These are phyloP conservation scores for Margarornis squamiger DNA, from an alignment of 2,797 vertebrate genomes.

Conservation along the genomic window DNA sequence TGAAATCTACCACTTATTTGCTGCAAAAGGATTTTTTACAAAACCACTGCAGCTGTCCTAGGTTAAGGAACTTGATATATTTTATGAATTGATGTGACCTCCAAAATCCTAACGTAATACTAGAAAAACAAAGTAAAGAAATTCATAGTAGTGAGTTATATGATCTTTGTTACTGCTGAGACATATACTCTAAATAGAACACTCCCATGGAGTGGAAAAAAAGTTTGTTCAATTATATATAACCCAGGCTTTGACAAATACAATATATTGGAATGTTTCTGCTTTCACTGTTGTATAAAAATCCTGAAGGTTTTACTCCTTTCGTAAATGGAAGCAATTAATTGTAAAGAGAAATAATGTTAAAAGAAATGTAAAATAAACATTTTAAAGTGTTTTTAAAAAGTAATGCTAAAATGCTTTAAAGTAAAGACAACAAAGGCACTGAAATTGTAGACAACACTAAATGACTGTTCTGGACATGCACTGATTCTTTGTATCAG, in stretches of 20 bases:
- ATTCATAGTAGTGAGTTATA: background rate
- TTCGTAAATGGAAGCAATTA: background rate
- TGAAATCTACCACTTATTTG: background rate
- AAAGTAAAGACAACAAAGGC: background rate
- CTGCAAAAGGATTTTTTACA: background rate
- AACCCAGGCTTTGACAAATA: background rate
- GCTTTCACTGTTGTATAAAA: background rate
- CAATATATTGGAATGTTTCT: background rate
- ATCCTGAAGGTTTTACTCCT: background rate
- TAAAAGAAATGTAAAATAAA: background rate
- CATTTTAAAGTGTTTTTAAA: background rate
- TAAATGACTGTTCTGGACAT: background rate
- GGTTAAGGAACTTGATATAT: background rate
- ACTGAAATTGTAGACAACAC: background rate
- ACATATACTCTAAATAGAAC: background rate
- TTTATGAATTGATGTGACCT: background rate
- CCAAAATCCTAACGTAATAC: background rate
- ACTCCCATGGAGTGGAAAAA: background rate
- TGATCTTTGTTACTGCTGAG: background rate
- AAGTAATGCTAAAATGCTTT: background rate
- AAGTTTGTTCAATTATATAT: background rate
- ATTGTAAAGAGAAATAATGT: background rate
- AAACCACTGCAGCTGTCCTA: background rate
- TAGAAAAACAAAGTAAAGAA: background rate
- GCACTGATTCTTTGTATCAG: background rate